Conservation (phyloP, 1,140 invertebrate genomes). For the Anastrepha obliqua region DNA sequence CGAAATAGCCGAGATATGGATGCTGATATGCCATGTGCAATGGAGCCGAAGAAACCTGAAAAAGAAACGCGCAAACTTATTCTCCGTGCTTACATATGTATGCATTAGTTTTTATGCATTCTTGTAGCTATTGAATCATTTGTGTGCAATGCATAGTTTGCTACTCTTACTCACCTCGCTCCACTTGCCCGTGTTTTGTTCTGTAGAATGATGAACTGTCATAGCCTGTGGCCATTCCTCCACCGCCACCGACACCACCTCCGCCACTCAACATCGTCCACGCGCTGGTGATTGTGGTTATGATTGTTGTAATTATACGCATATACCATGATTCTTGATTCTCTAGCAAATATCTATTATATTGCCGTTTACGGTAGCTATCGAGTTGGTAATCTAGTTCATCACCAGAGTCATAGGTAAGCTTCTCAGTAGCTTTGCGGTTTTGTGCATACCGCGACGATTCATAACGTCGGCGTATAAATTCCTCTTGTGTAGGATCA, state of each 20-base stretch:
- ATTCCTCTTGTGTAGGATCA: constrained; percentile 68
- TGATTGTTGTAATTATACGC: constrained; percentile 63
- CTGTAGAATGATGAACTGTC: constrained; percentile 58
- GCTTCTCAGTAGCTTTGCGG: constrained; percentile 52
- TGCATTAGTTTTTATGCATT: not conserved
- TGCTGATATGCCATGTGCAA: constrained; percentile 58
- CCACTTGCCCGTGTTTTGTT: constrained; percentile 56
- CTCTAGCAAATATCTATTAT: constrained; percentile 29
- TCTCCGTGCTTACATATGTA: too few species aligned
- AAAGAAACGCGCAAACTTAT: not conserved
- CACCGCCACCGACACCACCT: constrained; percentile 57
- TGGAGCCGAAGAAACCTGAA: constrained; percentile 60
- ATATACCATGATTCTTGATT: constrained; percentile 65
- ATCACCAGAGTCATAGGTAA: constrained; percentile 70
- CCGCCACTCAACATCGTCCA: constrained; percentile 62
- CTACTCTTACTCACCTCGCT: constrained; percentile 48
- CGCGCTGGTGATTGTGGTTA: constrained; percentile 61
- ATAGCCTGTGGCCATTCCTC: constrained; percentile 59
- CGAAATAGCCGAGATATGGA: constrained; percentile 62
- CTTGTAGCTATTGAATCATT: not conserved
- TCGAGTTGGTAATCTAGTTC: constrained; percentile 64
- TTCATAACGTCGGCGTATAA: constrained; percentile 69
- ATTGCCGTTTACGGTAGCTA: constrained; percentile 7
- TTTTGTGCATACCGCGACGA: constrained; percentile 57
- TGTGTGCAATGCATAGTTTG: not conserved